Percentiles rank a stretch among this genome's conserved stretches.
Evolutionary conservation across 2,113 vertebrate genomes (phyloP).

Genomic region (Butorides virescens): DNA sequence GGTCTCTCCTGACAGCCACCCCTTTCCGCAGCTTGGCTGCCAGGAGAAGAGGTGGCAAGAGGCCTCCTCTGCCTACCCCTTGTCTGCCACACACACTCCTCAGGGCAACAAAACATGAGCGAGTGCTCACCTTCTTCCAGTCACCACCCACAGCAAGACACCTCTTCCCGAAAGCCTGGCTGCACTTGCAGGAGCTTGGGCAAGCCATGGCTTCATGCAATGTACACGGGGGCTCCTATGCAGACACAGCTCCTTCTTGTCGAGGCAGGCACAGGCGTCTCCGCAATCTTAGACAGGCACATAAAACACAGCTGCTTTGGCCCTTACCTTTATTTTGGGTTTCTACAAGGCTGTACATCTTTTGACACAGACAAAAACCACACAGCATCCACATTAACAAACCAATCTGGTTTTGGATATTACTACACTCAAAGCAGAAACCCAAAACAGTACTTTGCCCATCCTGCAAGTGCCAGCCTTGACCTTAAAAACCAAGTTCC

Average conservation of each 20-base stretch:
- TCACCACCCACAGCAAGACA: fast-evolving
- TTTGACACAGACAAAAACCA: not conserved
- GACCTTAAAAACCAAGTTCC: not conserved
- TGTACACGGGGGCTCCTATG: fast-evolving
- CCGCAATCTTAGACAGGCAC: not conserved
- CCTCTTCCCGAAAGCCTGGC: not conserved
- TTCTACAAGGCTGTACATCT: not conserved
- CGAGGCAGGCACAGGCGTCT: not conserved
- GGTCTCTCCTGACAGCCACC: not conserved
- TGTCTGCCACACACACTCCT: not conserved
- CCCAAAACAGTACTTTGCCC: not conserved
- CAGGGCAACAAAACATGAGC: not conserved
- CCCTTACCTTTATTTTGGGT: not conserved
- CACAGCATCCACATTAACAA: not conserved
- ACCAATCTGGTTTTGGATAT: not conserved
- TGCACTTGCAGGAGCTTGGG: not conserved
- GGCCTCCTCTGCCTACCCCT: not conserved
- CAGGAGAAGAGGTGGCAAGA: not conserved
- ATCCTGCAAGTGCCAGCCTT: not conserved
- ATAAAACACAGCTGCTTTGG: not conserved
- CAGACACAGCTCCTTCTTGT: not conserved
- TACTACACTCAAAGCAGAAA: not conserved
- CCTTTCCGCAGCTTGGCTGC: not conserved
- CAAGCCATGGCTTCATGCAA: fast-evolving
- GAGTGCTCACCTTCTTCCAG: not conserved